Evolutionary conservation across 2,888 invertebrate genomes (phyloP).

Genomic region (Syrista parreyssii): DNA sequence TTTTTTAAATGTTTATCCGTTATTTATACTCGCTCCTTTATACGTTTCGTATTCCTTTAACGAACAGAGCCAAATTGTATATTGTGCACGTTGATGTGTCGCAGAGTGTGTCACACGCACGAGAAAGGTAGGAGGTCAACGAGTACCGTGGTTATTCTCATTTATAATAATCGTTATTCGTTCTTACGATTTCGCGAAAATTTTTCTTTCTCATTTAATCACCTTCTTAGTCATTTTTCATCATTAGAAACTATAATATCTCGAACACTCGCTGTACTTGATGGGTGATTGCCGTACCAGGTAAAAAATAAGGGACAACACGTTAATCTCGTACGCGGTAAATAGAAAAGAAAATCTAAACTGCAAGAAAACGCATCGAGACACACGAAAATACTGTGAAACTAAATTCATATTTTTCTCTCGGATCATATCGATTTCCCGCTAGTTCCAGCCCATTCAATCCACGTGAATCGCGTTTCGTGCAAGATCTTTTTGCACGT

Average conservation of each 20-base stretch:
- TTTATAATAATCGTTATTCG: not conserved
- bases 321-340: not conserved
- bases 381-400: not conserved
- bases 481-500: not conserved
- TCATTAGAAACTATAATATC: conserved; percentile 1
- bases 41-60: not conserved
- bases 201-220: conserved; percentile 7
- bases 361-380: not conserved
- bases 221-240: not conserved
- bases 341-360: not conserved
- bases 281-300: not conserved
- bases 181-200: not conserved
- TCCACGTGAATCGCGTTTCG: not conserved
- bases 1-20: not conserved
- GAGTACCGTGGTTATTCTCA: conserved; percentile 24
- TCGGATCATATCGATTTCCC: not conserved
- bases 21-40: not conserved
- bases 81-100: conserved; percentile 28
- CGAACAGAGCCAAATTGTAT: conserved; percentile 22
- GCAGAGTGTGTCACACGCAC: conserved; percentile 46
- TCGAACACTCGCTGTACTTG: not conserved
- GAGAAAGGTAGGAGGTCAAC: conserved; percentile 55
- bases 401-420: not conserved
- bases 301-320: not conserved
- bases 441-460: not conserved